Base-by-base conservation (phyloP, 1,140 invertebrate genomes). In the Drosophila ambigua region DNA sequence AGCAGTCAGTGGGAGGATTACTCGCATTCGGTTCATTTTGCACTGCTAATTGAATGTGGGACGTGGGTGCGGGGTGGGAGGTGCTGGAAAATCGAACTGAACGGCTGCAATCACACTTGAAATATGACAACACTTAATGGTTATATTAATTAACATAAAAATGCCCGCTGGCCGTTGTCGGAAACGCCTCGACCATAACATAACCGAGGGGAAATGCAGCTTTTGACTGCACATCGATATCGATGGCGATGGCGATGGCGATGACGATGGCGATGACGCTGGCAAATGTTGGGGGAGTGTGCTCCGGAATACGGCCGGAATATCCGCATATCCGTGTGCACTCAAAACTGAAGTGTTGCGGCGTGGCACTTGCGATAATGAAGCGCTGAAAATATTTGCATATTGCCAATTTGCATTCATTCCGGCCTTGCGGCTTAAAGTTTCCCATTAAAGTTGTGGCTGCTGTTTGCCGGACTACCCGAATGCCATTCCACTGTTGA, bases 101-200 rank as follows among this genome's bases (percentile, higher is more conserved):
- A 28, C 26, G 20, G 35, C 39, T 31, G 7, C 2, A 15, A 13
- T 4, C 41, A 31, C 63, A 45, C 68, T 87, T 62, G 55, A 83
- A 72, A 72, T 85, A 76, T 78, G 79, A 83, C 79, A 76, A 45
- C 66, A 66, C 79, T 88, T 83, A 79, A 76, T 79, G 83, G 79
- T 64, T 24, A 77, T 83, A 83, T 76, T 79, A 85, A 85, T 85
- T 83, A 83, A 73, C 79, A 83, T 63, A 83, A 88, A 88, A 83
- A 76, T 76, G 6, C 48, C 48, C 60, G 51, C 55, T 77, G 67
- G 43, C 45, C 41, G 60, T 13, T 31, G 39, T 11, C 58, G 67
- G 58, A 59, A 55, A 52, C 43, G 35, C 63, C 20, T 16, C 41
- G 23, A 43, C 16, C 68, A 48, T 60, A 50, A 28, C 69, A 67